Conservation (phyloP, 2,113 vertebrate species). For the Oncorhynchus mykiss region DNA sequence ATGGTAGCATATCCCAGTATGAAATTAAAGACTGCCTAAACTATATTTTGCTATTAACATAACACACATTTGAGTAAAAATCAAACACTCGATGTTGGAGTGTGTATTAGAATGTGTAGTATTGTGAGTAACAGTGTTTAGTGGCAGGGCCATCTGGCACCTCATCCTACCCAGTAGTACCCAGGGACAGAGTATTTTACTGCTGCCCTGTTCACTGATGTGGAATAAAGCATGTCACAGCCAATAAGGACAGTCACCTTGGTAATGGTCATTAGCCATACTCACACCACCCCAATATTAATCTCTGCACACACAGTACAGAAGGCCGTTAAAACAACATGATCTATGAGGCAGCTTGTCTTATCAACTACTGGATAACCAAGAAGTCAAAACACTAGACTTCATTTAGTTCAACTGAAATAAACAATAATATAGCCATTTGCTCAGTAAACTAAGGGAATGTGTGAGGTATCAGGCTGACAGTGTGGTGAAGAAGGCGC, state of each 20-base stretch:
- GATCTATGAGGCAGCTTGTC: slow-evolving; percentile 23
- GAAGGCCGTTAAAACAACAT: slow-evolving; percentile 38
- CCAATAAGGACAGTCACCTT: slow-evolving; percentile 51
- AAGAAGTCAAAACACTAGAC: slow-evolving; percentile 28
- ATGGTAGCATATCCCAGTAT: not conserved
- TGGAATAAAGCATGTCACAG: slow-evolving; percentile 20
- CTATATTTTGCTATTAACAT: not conserved
- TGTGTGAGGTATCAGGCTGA: no score
- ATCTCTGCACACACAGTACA: not conserved
- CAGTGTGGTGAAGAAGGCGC: no score
- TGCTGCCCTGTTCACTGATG: slow-evolving; percentile 26
- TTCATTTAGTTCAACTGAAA: not conserved
- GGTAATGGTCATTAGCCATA: slow-evolving; percentile 32
- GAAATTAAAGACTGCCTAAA: not conserved
- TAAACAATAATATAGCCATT: no score
- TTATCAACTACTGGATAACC: slow-evolving; percentile 13
- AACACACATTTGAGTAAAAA: not conserved
- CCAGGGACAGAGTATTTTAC: slow-evolving; percentile 27
- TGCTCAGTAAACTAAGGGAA: no score
- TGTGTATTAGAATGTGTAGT: slow-evolving; percentile 8
- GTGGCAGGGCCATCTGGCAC: slow-evolving; percentile 54
- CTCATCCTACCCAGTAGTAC: slow-evolving; percentile 32
- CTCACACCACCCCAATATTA: not conserved
- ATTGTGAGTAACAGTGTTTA: slow-evolving; percentile 50
- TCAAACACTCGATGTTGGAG: not conserved